Conservation (phyloP, 2,888 invertebrate genomes). For the Priapulus caudatus region DNA sequence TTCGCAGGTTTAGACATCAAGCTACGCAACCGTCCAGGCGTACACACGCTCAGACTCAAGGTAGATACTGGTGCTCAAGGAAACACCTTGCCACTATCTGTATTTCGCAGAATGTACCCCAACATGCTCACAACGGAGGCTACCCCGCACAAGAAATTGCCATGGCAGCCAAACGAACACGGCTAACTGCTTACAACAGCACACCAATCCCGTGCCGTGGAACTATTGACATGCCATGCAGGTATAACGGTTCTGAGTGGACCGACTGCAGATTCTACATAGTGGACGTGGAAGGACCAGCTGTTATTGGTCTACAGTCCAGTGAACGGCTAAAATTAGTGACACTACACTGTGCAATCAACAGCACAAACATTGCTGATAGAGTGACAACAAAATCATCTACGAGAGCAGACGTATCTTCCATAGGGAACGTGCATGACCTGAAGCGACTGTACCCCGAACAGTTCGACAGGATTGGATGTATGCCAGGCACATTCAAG, state of each 20-base stretch:
- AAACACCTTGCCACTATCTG: slow-evolving; percentile 14
- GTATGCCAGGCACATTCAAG: slow-evolving; percentile 4
- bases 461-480: slow-evolving; percentile 7
- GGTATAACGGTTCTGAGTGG: slow-evolving; percentile 1
- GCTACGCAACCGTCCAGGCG: background rate
- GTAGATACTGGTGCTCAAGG: slow-evolving; percentile 8
- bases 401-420: no score
- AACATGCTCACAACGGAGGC: no score
- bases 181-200: slow-evolving; percentile 13
- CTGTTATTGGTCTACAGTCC: slow-evolving; percentile 14
- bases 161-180: no score
- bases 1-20: background rate
- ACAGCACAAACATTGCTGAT: no score
- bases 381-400: no score
- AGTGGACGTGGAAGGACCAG: slow-evolving; percentile 14
- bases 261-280: slow-evolving; percentile 13
- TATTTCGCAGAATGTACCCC: slow-evolving; percentile 13
- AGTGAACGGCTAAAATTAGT: slow-evolving; percentile 11
- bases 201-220: slow-evolving; percentile 10
- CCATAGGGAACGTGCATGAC: no score
- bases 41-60: slow-evolving; percentile 9
- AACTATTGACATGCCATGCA: background rate
- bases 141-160: no score
- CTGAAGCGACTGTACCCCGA: background rate
- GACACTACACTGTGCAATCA: slow-evolving; percentile 10